Evolutionary conservation across 2,797 vertebrate species (phyloP).

Genomic region (Hypotaenidia philippensis): DNA sequence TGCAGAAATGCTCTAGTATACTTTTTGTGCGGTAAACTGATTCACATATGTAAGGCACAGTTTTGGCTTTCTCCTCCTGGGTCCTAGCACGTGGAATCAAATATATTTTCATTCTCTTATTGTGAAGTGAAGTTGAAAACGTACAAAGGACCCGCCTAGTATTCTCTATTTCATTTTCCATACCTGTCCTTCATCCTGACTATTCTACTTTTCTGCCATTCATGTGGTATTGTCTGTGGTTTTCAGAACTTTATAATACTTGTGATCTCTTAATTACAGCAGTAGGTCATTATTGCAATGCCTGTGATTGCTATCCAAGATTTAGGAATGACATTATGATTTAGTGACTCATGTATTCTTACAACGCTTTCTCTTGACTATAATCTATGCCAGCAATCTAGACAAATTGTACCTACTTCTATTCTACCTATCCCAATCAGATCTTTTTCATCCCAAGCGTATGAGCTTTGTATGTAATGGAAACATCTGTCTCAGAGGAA

Average conservation of each 20-base stretch:
- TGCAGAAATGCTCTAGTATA: not conserved
- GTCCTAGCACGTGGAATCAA: not conserved
- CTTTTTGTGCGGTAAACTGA: not conserved
- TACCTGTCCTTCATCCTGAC: not conserved
- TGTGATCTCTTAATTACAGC: not conserved
- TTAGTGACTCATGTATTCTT: not conserved
- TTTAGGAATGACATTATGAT: not conserved
- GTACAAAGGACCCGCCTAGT: not conserved
- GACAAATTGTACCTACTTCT: not conserved
- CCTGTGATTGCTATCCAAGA: not conserved
- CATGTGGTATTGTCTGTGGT: not conserved
- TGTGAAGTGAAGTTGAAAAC: not conserved
- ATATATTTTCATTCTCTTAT: not conserved
- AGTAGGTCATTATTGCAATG: not conserved
- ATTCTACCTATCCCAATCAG: not conserved
- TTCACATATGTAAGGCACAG: not conserved
- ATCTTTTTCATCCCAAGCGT: not conserved
- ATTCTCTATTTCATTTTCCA: not conserved
- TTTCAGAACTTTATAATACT: not conserved
- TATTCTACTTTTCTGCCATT: not conserved
- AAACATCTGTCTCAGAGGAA: not conserved
- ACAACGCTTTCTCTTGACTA: not conserved
- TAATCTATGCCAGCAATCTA: not conserved
- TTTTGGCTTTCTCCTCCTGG: not conserved
- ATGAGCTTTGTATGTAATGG: not conserved